phyloP scores from a whole-genome alignment of 2,113 vertebrate genomes.

The Bujurquina vittata region DNA sequence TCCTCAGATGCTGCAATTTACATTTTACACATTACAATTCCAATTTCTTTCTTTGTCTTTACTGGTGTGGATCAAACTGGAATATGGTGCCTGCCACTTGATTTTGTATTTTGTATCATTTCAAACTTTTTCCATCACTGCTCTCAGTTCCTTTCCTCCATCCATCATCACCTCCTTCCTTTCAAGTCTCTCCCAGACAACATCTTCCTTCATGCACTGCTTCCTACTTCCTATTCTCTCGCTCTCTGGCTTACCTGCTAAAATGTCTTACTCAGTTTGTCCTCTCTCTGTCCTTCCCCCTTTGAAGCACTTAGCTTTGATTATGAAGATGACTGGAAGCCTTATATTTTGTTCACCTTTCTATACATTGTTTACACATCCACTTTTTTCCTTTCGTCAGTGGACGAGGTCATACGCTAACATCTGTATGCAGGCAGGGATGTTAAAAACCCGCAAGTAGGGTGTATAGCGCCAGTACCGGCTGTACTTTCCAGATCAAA shows the following conservation, averaged over 20 bases:
- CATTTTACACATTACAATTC: not conserved
- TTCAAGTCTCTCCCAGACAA: not conserved
- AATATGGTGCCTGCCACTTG: not conserved
- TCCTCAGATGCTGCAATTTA: not conserved
- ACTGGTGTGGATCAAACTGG: not conserved
- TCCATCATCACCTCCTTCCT: conserved; percentile 21
- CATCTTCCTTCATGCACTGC: conserved; percentile 14
- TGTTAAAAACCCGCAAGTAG: conserved; percentile 50
- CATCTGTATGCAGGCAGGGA: conserved; percentile 31
- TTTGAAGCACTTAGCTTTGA: conserved; percentile 40
- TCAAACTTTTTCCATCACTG: not conserved
- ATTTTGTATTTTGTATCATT: not conserved
- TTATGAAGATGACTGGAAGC: conserved; percentile 23
- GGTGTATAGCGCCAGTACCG: conserved; percentile 25
- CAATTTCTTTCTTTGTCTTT: not conserved
- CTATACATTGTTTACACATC: conserved; percentile 2
- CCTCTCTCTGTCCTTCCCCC: conserved; percentile 26
- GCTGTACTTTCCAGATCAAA: conserved; percentile 58
- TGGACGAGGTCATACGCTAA: conserved; percentile 8
- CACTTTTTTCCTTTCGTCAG: not conserved
- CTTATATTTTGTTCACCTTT: conserved; percentile 3
- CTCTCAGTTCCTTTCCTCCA: not conserved
- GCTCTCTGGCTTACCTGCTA: not conserved
- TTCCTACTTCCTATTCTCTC: not conserved
- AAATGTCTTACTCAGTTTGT: not conserved